A percentile compares a stretch with the other conserved stretches of the same genome.
These are phyloP conservation scores for Geotrupes spiniger DNA, from an alignment of 2,888 invertebrate species.

Conservation along the genomic window DNA sequence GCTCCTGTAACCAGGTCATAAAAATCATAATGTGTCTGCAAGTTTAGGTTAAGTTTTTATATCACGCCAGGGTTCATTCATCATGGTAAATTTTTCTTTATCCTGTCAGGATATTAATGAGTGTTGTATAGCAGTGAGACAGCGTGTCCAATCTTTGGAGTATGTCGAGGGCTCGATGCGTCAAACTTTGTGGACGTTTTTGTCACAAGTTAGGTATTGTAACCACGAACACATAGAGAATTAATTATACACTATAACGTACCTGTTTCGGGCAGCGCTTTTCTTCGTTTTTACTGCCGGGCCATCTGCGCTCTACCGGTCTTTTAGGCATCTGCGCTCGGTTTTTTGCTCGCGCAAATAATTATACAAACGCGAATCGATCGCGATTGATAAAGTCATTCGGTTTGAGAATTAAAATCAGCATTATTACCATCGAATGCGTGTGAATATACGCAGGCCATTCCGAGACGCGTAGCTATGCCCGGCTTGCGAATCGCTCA, in stretches of 20 bases:
- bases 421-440: constrained; percentile 2
- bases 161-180: background rate
- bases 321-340: background rate
- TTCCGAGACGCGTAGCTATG: constrained; percentile 3
- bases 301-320: background rate
- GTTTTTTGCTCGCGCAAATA: no score
- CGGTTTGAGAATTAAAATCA: constrained; percentile 2
- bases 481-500: background rate
- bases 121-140: constrained; percentile 1
- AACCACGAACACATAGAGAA: constrained; percentile 1
- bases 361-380: background rate
- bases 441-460: constrained; percentile 3
- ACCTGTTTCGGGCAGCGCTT: background rate
- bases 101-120: constrained; percentile 2
- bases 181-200: no score
- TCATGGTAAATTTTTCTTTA: constrained; percentile 1
- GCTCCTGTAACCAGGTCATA: no score
- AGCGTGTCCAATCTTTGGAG: background rate
- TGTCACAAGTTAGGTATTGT: constrained; percentile 4
- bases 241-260: constrained; percentile 1
- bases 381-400: constrained; percentile 3
- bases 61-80: background rate
- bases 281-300: background rate
- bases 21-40: background rate
- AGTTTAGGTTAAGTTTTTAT: background rate